A percentile compares a stretch with the other conserved stretches of the same genome.
Evolutionary conservation across 2,888 invertebrate genomes (phyloP).

Genomic region (Drosophila histrio): DNA sequence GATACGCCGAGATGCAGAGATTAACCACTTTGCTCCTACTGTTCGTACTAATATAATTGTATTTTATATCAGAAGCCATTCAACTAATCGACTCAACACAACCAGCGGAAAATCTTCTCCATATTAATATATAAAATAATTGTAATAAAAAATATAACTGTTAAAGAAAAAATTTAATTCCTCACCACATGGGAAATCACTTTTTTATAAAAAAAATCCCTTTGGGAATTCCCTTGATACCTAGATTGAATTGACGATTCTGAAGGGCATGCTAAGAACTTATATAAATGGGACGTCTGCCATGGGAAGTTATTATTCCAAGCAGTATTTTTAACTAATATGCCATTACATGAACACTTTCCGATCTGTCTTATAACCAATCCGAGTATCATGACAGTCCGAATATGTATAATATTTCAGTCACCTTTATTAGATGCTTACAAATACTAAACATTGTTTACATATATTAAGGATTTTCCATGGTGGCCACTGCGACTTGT

Average conservation of each 20-base stretch:
- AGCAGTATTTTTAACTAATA: no score
- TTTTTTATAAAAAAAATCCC: background rate
- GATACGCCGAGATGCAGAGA: no score
- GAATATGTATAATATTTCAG: conserved; percentile 10
- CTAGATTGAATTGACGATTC: no score
- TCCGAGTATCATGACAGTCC: background rate
- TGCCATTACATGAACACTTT: no score
- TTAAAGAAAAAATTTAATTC: background rate
- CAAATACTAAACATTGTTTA: conserved; percentile 5
- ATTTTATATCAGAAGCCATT: background rate
- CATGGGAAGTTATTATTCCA: no score
- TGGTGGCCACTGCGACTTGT: conserved; percentile 84
- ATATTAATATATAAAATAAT: background rate
- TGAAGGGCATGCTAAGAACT: no score
- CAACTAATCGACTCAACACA: background rate
- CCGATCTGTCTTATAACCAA: no score
- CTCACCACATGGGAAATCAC: background rate
- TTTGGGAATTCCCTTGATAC: no score
- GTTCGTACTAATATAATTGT: background rate
- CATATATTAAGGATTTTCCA: conserved; percentile 63
- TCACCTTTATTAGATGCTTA: conserved; percentile 37
- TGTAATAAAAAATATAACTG: background rate
- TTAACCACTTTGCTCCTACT: no score
- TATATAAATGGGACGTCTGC: no score
- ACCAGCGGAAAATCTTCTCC: background rate